These are phyloP conservation scores for Bujurquina vittata DNA, from an alignment of 2,113 vertebrate genomes.

Conservation along the genomic window DNA sequence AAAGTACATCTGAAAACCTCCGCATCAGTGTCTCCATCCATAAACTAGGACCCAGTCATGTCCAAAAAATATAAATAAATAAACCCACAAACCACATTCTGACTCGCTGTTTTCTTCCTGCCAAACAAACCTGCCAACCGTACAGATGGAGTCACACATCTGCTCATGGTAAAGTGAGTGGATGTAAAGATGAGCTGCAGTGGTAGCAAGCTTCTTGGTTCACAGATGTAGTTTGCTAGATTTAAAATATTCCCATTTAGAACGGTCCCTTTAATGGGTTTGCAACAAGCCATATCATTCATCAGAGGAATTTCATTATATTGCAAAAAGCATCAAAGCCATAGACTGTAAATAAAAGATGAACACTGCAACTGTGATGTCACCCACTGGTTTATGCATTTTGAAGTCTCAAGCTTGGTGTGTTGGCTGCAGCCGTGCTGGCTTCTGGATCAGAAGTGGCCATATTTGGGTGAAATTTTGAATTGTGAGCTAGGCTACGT, in stretches of 20 bases:
- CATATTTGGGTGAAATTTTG: not conserved
- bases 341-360: not conserved
- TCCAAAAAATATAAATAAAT: not conserved
- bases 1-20: constrained; percentile 4
- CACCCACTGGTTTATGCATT: not conserved
- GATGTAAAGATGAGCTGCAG: not conserved
- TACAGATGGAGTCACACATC: not conserved
- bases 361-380: not conserved
- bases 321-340: not conserved
- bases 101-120: not conserved
- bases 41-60: not conserved
- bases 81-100: not conserved
- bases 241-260: not conserved
- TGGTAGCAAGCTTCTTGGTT: not conserved
- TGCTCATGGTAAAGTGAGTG: not conserved
- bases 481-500: not conserved
- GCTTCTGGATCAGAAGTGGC: not conserved
- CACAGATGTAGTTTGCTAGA: not conserved
- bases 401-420: not conserved
- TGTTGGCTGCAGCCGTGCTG: not conserved
- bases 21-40: not conserved
- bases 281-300: too few relatives aligned
- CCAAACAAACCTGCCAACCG: not conserved
- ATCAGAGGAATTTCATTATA: not conserved
- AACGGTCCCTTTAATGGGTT: too few relatives aligned